phyloP scores from a whole-genome alignment of 2,888 invertebrate genomes.

The Sycophila texana region DNA sequence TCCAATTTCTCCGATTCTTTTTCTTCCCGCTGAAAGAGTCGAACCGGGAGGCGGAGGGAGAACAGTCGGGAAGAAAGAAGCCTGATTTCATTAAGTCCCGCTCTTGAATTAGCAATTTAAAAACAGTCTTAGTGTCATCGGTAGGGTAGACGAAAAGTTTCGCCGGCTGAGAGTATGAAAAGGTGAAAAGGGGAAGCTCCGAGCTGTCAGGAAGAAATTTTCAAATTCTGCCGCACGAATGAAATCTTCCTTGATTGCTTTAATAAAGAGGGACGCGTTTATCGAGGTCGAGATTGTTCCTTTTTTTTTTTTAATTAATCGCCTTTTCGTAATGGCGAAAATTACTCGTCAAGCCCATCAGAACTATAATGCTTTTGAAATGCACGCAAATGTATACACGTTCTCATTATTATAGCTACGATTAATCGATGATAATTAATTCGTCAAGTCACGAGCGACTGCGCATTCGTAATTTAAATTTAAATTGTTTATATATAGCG shows the following conservation, averaged over 20 bases:
- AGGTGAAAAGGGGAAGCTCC: slow-evolving; percentile 29
- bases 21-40: slow-evolving; percentile 51
- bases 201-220: slow-evolving; percentile 46
- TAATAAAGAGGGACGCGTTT: slow-evolving; percentile 26
- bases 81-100: slow-evolving; percentile 63
- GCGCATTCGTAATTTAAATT: too few species aligned
- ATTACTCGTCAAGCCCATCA: slow-evolving; percentile 34
- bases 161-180: slow-evolving; percentile 39
- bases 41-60: slow-evolving; percentile 44
- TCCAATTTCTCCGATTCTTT: slow-evolving; percentile 58
- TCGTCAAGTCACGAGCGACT: too few species aligned
- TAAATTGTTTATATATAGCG: too few species aligned
- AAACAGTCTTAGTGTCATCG: slow-evolving; percentile 63
- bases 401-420: too few species aligned
- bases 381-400: too few species aligned
- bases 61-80: slow-evolving; percentile 52
- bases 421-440: too few species aligned
- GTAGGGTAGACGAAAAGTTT: slow-evolving; percentile 38
- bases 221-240: slow-evolving; percentile 29
- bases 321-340: slow-evolving; percentile 28
- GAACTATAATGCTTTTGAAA: background rate
- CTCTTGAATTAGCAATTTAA: slow-evolving; percentile 66
- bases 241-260: slow-evolving; percentile 48
- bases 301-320: slow-evolving; percentile 40
- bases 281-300: background rate